Conservation (phyloP, 92 coral and sea anemone species). For the Epizoanthus ramosus region DNA sequence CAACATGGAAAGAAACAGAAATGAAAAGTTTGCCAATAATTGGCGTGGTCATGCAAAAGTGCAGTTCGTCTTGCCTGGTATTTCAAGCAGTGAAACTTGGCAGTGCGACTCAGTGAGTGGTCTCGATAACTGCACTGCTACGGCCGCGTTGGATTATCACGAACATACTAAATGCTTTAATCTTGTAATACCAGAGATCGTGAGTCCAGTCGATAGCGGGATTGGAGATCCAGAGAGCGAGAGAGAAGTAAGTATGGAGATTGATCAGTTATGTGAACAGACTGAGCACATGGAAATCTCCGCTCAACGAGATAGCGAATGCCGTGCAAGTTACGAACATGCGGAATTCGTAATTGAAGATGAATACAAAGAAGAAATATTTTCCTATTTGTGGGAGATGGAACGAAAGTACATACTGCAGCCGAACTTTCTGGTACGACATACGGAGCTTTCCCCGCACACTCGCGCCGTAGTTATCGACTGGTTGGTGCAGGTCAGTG, state of each 20-base stretch:
- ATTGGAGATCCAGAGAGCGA: background rate
- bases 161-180: background rate
- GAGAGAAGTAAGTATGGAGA: slow-evolving; percentile 17
- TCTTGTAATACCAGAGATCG: background rate
- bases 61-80: background rate
- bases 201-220: slow-evolving; percentile 26
- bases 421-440: slow-evolving; percentile 50
- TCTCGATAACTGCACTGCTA: background rate
- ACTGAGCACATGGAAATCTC: slow-evolving; percentile 19
- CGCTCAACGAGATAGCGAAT: background rate
- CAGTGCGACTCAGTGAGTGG: background rate
- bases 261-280: slow-evolving; percentile 25
- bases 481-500: slow-evolving; percentile 66
- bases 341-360: slow-evolving; percentile 54
- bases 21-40: no score
- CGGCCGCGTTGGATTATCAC: background rate
- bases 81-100: background rate
- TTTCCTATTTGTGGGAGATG: slow-evolving; percentile 34
- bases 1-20: no score
- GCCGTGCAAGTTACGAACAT: background rate
- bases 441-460: slow-evolving; percentile 58
- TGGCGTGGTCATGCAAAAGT: slow-evolving; percentile 10
- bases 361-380: slow-evolving; percentile 52
- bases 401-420: slow-evolving; percentile 52
- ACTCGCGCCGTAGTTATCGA: slow-evolving; percentile 65